These are phyloP conservation scores for Oceanites oceanicus DNA, from an alignment of 2,113 vertebrate species.

Conservation along the genomic window DNA sequence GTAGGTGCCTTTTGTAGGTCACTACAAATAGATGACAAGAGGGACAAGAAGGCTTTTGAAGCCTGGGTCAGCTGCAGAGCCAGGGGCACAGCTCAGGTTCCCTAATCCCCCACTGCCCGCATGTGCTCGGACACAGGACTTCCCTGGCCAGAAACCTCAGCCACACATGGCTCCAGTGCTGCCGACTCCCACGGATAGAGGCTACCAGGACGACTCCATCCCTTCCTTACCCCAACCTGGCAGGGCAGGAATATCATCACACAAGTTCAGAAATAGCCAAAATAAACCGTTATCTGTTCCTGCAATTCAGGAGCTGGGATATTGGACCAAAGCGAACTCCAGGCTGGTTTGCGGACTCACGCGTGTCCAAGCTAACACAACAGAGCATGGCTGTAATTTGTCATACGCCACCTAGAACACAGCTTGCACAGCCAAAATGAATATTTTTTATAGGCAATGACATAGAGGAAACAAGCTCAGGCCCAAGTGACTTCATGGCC, in stretches of 20 bases:
- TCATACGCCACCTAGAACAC: background rate
- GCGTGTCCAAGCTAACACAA: background rate
- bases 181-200: fast-evolving
- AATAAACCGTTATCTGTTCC: background rate
- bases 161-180: fast-evolving
- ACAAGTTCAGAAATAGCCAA: background rate
- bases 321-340: background rate
- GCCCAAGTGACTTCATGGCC: background rate
- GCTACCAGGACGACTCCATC: background rate
- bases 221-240: background rate
- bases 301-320: background rate
- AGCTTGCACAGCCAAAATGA: background rate
- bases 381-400: background rate
- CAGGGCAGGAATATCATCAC: background rate
- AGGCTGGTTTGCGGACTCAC: background rate
- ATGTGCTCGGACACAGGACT: background rate
- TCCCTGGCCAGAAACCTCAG: background rate
- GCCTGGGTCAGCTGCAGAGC: background rate
- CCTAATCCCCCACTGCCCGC: no score
- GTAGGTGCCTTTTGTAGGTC: background rate
- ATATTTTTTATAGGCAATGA: background rate
- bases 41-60: background rate
- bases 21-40: background rate
- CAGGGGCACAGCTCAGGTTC: background rate
- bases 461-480: background rate